Conservation (phyloP, 2,797 vertebrate genomes). For the Coreius guichenoti region DNA sequence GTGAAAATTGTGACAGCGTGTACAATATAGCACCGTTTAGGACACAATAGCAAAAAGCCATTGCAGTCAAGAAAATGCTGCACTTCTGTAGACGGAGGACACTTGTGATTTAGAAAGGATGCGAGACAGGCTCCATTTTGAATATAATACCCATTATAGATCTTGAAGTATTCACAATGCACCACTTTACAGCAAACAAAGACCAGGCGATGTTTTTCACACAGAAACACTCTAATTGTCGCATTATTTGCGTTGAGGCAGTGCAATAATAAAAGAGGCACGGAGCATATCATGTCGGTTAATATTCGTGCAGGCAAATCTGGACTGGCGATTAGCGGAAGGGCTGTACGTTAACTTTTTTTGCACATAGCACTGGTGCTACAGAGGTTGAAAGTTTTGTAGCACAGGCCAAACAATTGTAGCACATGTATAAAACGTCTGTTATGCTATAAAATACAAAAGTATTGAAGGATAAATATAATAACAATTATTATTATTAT, state of each 20-base stretch:
- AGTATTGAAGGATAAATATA: too few species aligned
- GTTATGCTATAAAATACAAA: too few species aligned
- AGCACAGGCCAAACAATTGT: too few species aligned
- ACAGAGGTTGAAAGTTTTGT: too few species aligned
- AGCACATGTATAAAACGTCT: too few species aligned
- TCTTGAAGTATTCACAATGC: slow-evolving; percentile 2
- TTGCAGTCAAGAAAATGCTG: slow-evolving; percentile 23
- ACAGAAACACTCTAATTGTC: slow-evolving; percentile 42
- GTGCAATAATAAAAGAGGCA: slow-evolving; percentile 13
- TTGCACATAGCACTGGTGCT: too few species aligned
- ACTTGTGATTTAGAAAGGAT: not conserved
- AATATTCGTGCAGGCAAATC: slow-evolving; percentile 36
- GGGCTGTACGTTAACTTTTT: too few species aligned
- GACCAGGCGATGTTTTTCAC: not conserved
- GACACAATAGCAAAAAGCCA: slow-evolving; percentile 31
- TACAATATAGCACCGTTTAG: slow-evolving; percentile 16
- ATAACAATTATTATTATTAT: too few species aligned
- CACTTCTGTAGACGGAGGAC: slow-evolving; percentile 18
- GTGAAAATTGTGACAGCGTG: slow-evolving; percentile 7
- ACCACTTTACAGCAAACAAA: slow-evolving; percentile 10
- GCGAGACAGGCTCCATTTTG: slow-evolving; percentile 9
- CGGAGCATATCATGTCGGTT: slow-evolving; percentile 1
- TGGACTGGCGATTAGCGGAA: slow-evolving; percentile 51
- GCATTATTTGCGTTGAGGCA: slow-evolving; percentile 33
- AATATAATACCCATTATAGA: slow-evolving; percentile 22